A percentile compares a stretch with the other conserved stretches of the same genome.
Evolutionary conservation across 2,888 invertebrate genomes (phyloP).

Genomic region (Drosophila meridiana): DNA sequence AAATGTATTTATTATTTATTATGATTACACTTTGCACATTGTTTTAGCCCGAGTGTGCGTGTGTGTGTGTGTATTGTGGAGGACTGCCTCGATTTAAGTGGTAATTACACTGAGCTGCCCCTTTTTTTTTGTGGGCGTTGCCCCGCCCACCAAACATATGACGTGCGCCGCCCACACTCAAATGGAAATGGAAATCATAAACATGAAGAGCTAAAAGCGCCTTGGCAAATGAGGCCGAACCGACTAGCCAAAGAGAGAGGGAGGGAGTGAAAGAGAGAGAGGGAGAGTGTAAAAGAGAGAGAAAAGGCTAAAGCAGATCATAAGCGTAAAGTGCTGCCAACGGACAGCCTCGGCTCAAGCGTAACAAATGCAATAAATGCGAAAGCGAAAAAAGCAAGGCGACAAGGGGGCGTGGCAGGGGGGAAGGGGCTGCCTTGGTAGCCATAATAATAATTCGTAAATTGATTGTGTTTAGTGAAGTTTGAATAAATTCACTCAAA

Average conservation of each 20-base stretch:
- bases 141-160: constrained; percentile 56
- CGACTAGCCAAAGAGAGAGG: constrained; percentile 13
- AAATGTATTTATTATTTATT: constrained; percentile 82
- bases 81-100: constrained; percentile 66
- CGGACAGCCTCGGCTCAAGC: constrained; percentile 56
- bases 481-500: constrained; percentile 79
- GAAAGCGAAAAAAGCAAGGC: constrained; percentile 52
- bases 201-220: constrained; percentile 74
- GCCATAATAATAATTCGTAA: constrained; percentile 81
- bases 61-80: constrained; percentile 11
- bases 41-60: constrained; percentile 37
- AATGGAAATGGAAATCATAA: constrained; percentile 74
- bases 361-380: constrained; percentile 81
- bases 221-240: constrained; percentile 73
- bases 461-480: constrained; percentile 83
- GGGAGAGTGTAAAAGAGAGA: background rate
- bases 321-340: constrained; percentile 69
- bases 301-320: constrained; percentile 60
- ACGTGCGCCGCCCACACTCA: constrained; percentile 33
- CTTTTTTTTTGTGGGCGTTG: constrained; percentile 18
- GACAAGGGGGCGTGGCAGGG: constrained; percentile 43
- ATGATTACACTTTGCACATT: constrained; percentile 73
- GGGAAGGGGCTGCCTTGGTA: background rate
- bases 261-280: constrained; percentile 1
- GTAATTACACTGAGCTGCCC: constrained; percentile 72